Base-by-base conservation (phyloP, 2,113 vertebrate species). In the Oreochromis tanganicae region DNA sequence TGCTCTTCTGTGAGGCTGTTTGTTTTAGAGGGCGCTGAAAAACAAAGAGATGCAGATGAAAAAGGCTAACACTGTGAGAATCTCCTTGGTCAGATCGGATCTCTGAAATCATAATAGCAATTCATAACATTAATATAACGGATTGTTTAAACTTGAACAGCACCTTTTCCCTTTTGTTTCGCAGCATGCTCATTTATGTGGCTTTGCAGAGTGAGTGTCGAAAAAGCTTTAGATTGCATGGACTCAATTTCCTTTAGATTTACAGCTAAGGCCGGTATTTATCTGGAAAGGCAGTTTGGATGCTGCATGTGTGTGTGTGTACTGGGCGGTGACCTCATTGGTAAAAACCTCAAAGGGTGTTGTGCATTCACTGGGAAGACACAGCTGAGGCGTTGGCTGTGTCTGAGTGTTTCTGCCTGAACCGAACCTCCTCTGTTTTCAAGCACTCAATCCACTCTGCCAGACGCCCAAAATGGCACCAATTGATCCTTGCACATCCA, bases 401-500 rank as follows among this genome's bases (percentile, higher is more conserved):
- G 54, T 91, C 87, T 34, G 43, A 87, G 86, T 88, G 78, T 86
- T 85, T 87, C 57, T 91, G 85, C 87, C 61, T 85, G 48, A 89
- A 91, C 80, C 85, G 50, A 89, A 90, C 79, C 87, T 81, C 55
- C 82, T 82, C 88, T 90, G 68, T 86, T 89, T 78, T 87, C 66
- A 50, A 57, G 48, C 36, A 29, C 84, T 85, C 80, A 41, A 84
- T 89, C 82, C 38, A 13, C 61, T 89, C 73, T 85, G 83, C 84
- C 90, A 90, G 87, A 88, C 27, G 57, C 86, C 79, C 59, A 86
- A 92, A 91, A 93, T 91, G 92, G 88, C 89, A 90, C 87, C 85
- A 88, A 90, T 88, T 89, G 92, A 93, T 93, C 89, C 89, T 27
- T 68, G 89, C 80, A 89, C 90, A 79, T 94, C 88, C 88, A 90